Evolutionary conservation across 2,797 vertebrate species (phyloP).

Genomic region (Gastrophryne carolinensis): DNA sequence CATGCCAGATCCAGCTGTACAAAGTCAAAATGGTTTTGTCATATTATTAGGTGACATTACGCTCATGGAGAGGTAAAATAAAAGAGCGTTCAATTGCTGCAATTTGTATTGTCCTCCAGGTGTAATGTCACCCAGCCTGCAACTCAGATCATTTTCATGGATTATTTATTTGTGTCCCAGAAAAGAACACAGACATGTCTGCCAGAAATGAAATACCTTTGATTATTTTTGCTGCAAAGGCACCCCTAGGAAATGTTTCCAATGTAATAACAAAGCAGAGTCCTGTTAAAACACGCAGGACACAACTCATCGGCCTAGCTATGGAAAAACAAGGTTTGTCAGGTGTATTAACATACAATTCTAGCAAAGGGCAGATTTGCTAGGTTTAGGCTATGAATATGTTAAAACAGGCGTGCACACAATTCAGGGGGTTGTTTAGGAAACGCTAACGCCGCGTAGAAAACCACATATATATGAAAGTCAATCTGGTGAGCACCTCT

Average conservation of each 20-base stretch:
- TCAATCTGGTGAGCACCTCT: too few relatives aligned
- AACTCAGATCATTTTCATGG: background rate
- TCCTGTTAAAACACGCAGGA: background rate
- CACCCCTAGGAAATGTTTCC: background rate
- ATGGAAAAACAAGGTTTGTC: too few relatives aligned
- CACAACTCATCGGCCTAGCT: too few relatives aligned
- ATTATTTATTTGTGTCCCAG: background rate
- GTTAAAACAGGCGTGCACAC: too few relatives aligned
- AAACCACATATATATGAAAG: too few relatives aligned
- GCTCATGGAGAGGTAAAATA: background rate
- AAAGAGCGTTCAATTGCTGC: background rate
- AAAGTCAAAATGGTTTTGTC: background rate
- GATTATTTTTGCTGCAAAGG: background rate
- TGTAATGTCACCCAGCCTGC: background rate
- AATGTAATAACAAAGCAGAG: background rate
- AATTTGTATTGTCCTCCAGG: slow-evolving; percentile 1
- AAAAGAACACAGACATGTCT: background rate
- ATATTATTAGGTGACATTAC: background rate
- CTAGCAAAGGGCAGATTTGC: too few relatives aligned
- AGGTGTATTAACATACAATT: too few relatives aligned
- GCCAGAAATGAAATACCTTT: background rate
- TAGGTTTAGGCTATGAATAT: too few relatives aligned
- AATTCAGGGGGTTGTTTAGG: too few relatives aligned
- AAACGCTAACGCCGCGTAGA: too few relatives aligned
- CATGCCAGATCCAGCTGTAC: background rate